A percentile compares a stretch with the other conserved stretches of the same genome.
phyloP scores from a whole-genome alignment of 1,140 invertebrate genomes.

The Drosophila paulistorum region DNA sequence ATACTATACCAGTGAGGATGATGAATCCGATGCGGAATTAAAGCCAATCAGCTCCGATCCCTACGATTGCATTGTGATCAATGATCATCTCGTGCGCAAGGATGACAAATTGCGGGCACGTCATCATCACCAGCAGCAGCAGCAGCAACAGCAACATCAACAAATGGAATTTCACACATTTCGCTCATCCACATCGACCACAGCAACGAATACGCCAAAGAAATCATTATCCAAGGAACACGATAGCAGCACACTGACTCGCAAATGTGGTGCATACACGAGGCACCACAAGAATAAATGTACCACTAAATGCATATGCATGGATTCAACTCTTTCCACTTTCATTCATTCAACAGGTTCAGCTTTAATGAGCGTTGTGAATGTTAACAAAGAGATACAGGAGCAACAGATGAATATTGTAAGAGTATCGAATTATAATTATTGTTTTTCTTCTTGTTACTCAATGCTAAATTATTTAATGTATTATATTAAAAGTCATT shows the following conservation, averaged over 20 bases:
- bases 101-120: slow-evolving; percentile 82
- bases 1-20: slow-evolving; percentile 85
- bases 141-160: slow-evolving; percentile 73
- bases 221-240: slow-evolving; percentile 67
- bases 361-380: slow-evolving; percentile 94
- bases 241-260: slow-evolving; percentile 68
- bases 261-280: no score
- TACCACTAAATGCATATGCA: background rate
- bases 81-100: slow-evolving; percentile 87
- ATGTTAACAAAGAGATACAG: slow-evolving; percentile 96
- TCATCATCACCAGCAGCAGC: slow-evolving; percentile 19
- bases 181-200: slow-evolving; percentile 69
- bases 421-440: slow-evolving; percentile 84
- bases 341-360: slow-evolving; percentile 86
- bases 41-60: slow-evolving; percentile 88
- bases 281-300: no score
- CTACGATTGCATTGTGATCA: slow-evolving; percentile 89
- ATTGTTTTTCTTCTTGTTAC: no score
- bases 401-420: slow-evolving; percentile 96
- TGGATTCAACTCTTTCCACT: slow-evolving; percentile 18
- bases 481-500: no score
- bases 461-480: no score
- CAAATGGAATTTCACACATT: slow-evolving; percentile 84
- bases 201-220: slow-evolving; percentile 61
- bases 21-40: slow-evolving; percentile 79